phyloP scores from a whole-genome alignment of 2,888 invertebrate genomes.

The Neoscelio sp. region DNA sequence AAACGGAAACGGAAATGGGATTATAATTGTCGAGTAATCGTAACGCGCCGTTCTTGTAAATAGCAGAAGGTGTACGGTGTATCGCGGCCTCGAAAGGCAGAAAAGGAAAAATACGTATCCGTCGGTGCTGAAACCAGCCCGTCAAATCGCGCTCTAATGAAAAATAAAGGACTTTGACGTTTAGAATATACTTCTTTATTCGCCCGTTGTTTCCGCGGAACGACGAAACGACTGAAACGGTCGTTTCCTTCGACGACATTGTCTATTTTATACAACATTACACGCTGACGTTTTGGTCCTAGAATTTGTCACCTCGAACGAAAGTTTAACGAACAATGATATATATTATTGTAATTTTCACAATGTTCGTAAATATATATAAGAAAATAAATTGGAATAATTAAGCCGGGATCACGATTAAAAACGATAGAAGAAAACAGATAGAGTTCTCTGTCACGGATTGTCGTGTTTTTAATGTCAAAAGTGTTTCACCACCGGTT shows the following conservation, averaged over 20 bases:
- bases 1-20: constrained; percentile 61
- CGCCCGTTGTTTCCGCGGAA: no score
- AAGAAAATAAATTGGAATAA: background rate
- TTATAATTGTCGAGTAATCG: constrained; percentile 56
- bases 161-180: constrained; percentile 20
- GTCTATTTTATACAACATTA: no score
- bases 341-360: constrained; percentile 12
- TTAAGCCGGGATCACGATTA: constrained; percentile 9
- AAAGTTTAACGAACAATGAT: background rate
- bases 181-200: constrained; percentile 4
- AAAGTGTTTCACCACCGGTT: constrained; percentile 42
- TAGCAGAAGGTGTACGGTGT: background rate
- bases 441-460: constrained; percentile 54
- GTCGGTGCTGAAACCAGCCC: background rate
- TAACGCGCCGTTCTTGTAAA: constrained; percentile 42
- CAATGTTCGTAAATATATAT: no score
- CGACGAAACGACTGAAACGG: no score
- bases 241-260: no score
- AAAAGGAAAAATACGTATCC: constrained; percentile 22
- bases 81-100: constrained; percentile 39
- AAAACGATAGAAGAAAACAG: constrained; percentile 45
- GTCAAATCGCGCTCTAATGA: background rate
- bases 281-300: no score
- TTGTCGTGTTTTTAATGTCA: constrained; percentile 60
- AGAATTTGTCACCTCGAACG: no score